phyloP scores from a whole-genome alignment of 2,113 vertebrate species.

The Brachirus orientalis region DNA sequence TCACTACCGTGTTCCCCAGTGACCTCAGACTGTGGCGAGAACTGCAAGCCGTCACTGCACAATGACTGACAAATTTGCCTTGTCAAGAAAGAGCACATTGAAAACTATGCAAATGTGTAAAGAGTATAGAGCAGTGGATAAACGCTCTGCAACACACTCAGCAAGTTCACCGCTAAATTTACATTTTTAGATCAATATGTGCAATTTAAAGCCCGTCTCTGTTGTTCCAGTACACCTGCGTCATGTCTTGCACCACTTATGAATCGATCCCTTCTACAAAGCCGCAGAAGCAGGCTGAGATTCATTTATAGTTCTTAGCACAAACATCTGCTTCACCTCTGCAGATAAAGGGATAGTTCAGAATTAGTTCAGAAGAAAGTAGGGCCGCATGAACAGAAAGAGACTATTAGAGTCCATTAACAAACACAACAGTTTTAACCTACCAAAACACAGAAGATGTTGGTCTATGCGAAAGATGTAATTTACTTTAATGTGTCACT shows the following conservation, averaged over 20 bases:
- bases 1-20: constrained; percentile 34
- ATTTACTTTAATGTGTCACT: too few relatives aligned
- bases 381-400: too few relatives aligned
- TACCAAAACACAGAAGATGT: too few relatives aligned
- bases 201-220: constrained; percentile 5
- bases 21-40: constrained; percentile 46
- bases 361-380: too few relatives aligned
- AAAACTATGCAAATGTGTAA: not conserved
- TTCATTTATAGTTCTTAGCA: constrained; percentile 1
- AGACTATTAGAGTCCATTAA: too few relatives aligned
- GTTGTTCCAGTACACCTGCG: constrained; percentile 9
- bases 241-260: constrained; percentile 2
- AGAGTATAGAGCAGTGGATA: not conserved
- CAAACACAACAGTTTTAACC: too few relatives aligned
- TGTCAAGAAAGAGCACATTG: constrained; percentile 15
- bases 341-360: not conserved
- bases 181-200: constrained; percentile 23
- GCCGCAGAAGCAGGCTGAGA: not conserved
- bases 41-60: constrained; percentile 26
- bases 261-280: constrained; percentile 3
- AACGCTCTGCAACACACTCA: not conserved
- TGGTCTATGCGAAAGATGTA: too few relatives aligned
- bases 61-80: constrained; percentile 42
- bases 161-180: constrained; percentile 3
- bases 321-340: not conserved